Evolutionary conservation across 2,888 invertebrate species (phyloP), one percentile per base, ranked within the genome.

Genomic region (Emmelina monodactyla): DNA sequence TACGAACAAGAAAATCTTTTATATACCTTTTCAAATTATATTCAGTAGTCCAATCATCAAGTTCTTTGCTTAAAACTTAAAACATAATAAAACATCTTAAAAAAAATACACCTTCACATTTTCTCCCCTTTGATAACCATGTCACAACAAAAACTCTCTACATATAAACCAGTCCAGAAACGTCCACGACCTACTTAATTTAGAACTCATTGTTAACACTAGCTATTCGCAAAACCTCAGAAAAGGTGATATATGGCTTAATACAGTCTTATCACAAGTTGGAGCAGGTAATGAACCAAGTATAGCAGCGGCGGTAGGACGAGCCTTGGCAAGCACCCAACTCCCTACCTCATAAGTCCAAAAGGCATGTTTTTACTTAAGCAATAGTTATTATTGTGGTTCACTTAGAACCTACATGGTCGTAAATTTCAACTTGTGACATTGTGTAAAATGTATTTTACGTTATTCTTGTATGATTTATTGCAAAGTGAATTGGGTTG

Each of bases 281-380:
- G 11, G n/a, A 25, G n/a, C n/a, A 25, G 25, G 6, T 25, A 25
- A 25, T 25, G n/a, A 25, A 25, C 4, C 25, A 25, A n/a, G n/a
- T 25, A 25, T 25, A 3, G 25, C 14, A 35, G 31, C 50, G 3
- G 25, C 14, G 32, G 31, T 49, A 53, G 51, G 54, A 47, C 47
- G 39, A 39, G 50, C 51, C 55, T 60, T 60, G 60, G 60, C 51
- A 28, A 31, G 13, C 36, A 37, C 49, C 60, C 60, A 60, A 58
- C 49, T 41, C 47, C 35, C 41, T 40, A 39, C 40, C 42, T 41
- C 41, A 39, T 39, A 32, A 39, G 35, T 40, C 33, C 37, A 37
- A 37, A 16, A 39, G 32, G 33, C 43, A 42, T 50, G 50, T 47
- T 48, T 51, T 51, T 53, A 51, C 25, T 25, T 25, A 25, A 52